Conservation (phyloP, 1,140 invertebrate species). For the Zophobas morio region DNA sequence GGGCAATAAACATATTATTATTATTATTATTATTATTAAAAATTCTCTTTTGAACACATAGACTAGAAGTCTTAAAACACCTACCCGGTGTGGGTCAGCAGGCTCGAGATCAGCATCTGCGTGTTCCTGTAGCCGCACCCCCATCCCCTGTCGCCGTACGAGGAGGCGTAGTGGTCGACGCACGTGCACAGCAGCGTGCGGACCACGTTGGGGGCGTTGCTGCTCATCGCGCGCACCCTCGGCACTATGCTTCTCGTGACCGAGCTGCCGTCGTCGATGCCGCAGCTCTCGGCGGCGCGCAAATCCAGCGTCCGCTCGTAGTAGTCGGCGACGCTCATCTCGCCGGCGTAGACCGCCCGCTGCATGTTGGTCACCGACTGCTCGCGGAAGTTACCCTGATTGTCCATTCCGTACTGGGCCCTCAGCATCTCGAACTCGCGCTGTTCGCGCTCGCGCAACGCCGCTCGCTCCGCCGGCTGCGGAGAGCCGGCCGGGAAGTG, state of each 20-base stretch:
- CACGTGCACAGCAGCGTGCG: conserved; percentile 82
- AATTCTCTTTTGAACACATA: too few species aligned
- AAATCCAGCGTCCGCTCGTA: conserved; percentile 86
- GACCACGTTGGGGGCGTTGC: conserved; percentile 77
- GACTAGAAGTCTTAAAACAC: background rate
- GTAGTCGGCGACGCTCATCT: conserved; percentile 88
- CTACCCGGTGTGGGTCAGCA: conserved; percentile 77
- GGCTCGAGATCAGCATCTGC: conserved; percentile 90
- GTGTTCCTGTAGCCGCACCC: conserved; percentile 93
- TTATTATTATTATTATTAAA: too few species aligned
- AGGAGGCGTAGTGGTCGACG: conserved; percentile 89
- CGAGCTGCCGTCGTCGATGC: conserved; percentile 87
- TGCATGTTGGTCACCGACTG: conserved; percentile 88
- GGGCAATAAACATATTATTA: too few species aligned
- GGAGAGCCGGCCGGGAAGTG: conserved; percentile 64
- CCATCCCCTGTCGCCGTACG: conserved; percentile 91
- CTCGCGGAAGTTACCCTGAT: conserved; percentile 77
- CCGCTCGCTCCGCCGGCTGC: conserved; percentile 75
- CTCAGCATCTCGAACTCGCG: conserved; percentile 86
- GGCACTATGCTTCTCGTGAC: conserved; percentile 76
- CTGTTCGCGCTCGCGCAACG: conserved; percentile 80
- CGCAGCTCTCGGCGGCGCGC: conserved; percentile 80
- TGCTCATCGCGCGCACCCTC: conserved; percentile 79
- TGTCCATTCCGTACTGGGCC: conserved; percentile 92
- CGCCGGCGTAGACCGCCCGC: conserved; percentile 86